Evolutionary conservation across 2,113 vertebrate species (phyloP), one percentile per base, ranked within the genome.

Genomic region (Tachysurus vachellii): DNA sequence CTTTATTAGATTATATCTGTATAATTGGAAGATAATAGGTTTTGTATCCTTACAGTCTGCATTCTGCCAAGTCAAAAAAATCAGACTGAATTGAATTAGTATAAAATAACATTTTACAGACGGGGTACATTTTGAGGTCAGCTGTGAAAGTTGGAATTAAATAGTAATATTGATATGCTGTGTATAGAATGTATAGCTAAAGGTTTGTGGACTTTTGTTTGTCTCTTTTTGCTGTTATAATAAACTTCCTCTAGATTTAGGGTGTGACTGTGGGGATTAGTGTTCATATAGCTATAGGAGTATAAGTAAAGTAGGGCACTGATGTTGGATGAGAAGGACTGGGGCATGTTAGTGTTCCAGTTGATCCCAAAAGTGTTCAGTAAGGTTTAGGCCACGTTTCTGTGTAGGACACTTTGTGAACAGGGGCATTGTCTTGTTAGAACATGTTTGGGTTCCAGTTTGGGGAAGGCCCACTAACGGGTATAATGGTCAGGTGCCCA

Each of bases 21-120:
- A 50, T 61, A 61, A 68, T 56, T 68, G 36, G 61, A 66, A 59
- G 75, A 68, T 84, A 70, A 84, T 47, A 44, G 17, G 36, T 23
- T 56, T 79, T 54, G 59, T 47, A 53, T 47, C 1, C 9, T 26
- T 75, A 21, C 71, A 76, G 70, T n/a, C 17, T 73, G 12, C 14
- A 28, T 71, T 19, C 56, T 19, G 64, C 82, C 31, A 83, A 80
- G 31, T 50, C 13, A 62, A 77, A 76, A 59, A 61, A 62, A 62
- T 23, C 10, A 42, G 28, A 47, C 31, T 47, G 70, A 80, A 88
- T 36, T 59, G 36, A 80, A 84, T 80, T 50, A 70, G 53, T 26
- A 36, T 57, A 23, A 70, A 77, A 80, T 84, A 88, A 88, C 53
- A 83, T 87, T 79, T 66, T 28, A 79, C 31, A 42, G 17, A 71